Conservation (phyloP, 2,888 invertebrate species). For the Lypha dubia region DNA sequence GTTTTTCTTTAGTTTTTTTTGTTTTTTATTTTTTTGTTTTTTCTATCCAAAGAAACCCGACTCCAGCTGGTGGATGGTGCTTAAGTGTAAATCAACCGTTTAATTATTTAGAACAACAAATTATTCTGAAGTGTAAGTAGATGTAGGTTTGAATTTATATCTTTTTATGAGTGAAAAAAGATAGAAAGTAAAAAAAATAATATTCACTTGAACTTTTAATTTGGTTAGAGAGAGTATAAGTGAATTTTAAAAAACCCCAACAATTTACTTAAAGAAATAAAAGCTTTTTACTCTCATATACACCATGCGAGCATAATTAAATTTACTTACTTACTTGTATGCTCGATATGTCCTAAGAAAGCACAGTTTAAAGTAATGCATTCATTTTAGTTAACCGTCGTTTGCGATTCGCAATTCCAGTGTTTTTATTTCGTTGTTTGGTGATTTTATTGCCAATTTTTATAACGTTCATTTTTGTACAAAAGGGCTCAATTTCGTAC, state of each 20-base stretch:
- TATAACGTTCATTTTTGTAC: too few relatives aligned
- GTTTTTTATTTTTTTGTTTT: too few relatives aligned
- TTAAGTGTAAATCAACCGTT: slow-evolving; percentile 63
- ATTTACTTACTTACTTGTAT: slow-evolving; percentile 9
- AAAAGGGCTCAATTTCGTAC: too few relatives aligned
- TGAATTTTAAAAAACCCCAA: slow-evolving; percentile 61
- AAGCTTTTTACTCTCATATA: slow-evolving; percentile 45
- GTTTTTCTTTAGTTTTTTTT: too few relatives aligned
- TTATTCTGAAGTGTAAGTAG: slow-evolving; percentile 23
- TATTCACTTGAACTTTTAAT: neutral
- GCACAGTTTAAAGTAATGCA: slow-evolving; percentile 14
- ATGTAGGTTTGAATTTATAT: neutral
- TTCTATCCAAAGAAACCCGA: slow-evolving; percentile 9
- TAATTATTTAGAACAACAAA: slow-evolving; percentile 65
- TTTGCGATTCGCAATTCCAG: too few relatives aligned
- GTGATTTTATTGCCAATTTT: too few relatives aligned
- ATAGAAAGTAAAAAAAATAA: neutral
- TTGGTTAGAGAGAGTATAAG: slow-evolving; percentile 22
- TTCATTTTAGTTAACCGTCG: neutral
- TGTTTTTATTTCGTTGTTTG: too few relatives aligned
- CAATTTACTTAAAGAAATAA: slow-evolving; percentile 30
- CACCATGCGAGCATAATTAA: slow-evolving; percentile 24
- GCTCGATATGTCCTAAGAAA: neutral
- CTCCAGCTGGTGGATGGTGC: slow-evolving; percentile 33
- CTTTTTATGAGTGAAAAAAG: neutral